A percentile compares a stretch with the other conserved stretches of the same genome.
Evolutionary conservation across 2,113 vertebrate species (phyloP).

Genomic region (Ameiurus melas): DNA sequence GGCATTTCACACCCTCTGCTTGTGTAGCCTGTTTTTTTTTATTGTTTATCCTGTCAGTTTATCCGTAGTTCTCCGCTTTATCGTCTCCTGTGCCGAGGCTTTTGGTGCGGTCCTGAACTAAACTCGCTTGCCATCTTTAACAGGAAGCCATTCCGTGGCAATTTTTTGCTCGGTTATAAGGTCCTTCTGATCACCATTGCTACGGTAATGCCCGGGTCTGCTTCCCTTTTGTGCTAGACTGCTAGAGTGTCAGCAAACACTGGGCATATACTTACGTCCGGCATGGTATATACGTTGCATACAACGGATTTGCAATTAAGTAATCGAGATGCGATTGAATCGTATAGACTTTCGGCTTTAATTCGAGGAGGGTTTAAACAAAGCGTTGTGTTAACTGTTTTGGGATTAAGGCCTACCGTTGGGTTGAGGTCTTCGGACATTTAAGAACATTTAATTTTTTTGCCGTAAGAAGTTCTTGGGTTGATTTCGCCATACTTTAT

Average conservation of each 20-base stretch:
- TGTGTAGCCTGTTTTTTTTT: neutral
- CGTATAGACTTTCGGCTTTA: too few relatives aligned
- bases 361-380: too few relatives aligned
- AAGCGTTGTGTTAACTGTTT: too few relatives aligned
- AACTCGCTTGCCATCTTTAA: neutral
- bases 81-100: neutral
- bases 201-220: neutral
- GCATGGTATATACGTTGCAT: neutral
- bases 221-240: neutral
- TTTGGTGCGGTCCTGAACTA: neutral
- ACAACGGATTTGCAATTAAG: too few relatives aligned
- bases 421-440: too few relatives aligned
- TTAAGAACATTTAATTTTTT: too few relatives aligned
- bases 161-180: neutral
- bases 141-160: too few relatives aligned
- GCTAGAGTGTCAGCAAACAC: neutral
- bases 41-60: neutral
- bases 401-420: too few relatives aligned
- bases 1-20: conserved; percentile 1
- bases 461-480: too few relatives aligned
- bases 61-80: neutral
- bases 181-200: neutral
- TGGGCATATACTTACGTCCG: neutral
- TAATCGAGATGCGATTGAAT: too few relatives aligned
- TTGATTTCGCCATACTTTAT: too few relatives aligned